Percentiles rank a stretch among this genome's conserved stretches.
Conservation (phyloP, 2,113 vertebrate genomes). For the Motacilla tschutschensis region DNA sequence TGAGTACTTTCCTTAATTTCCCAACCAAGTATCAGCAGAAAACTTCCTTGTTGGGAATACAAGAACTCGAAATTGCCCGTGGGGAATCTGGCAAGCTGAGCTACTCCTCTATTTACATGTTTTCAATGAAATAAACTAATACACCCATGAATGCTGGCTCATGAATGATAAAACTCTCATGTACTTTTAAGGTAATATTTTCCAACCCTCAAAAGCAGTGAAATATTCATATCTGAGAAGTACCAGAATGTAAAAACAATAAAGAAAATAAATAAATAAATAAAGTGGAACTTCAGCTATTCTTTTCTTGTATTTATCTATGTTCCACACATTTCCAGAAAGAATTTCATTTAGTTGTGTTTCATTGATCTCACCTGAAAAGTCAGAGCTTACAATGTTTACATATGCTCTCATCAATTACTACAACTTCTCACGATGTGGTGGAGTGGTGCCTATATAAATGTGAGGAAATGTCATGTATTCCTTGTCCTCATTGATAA, state of each 20-base stretch:
- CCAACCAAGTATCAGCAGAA: not conserved
- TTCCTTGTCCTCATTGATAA: not conserved
- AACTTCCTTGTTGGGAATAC: not conserved
- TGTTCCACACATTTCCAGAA: not conserved
- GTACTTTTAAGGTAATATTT: not conserved
- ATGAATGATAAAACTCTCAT: not conserved
- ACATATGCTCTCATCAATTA: not conserved
- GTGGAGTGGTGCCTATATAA: not conserved
- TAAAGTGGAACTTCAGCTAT: not conserved
- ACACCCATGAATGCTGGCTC: not conserved
- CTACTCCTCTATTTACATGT: not conserved
- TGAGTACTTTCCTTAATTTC: not conserved
- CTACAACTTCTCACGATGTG: not conserved
- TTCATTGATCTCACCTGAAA: not conserved
- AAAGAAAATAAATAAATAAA: not conserved
- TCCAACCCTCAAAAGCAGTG: not conserved
- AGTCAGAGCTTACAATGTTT: fast-evolving
- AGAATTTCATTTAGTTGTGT: not conserved
- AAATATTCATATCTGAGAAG: not conserved
- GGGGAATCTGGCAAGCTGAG: not conserved
- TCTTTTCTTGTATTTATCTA: not conserved
- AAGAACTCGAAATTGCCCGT: not conserved
- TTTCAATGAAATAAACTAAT: not conserved
- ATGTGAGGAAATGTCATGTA: not conserved
- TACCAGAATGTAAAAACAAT: not conserved